Conservation (phyloP, 2,113 vertebrate species). For the Dascyllus trimaculatus region DNA sequence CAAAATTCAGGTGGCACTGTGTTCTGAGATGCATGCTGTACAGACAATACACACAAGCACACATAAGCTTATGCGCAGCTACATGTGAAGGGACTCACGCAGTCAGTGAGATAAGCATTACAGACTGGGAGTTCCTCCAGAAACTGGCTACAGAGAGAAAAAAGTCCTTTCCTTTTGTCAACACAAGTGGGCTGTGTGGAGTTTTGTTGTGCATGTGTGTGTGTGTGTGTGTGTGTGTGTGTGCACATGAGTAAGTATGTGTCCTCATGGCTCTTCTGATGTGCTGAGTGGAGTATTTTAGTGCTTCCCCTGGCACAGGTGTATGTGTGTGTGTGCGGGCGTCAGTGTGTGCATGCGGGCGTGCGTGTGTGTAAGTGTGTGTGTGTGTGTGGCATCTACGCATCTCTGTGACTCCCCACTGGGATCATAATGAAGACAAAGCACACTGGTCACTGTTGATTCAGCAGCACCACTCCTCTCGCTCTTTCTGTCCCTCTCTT, state of each 20-base stretch:
- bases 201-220: conserved; percentile 13
- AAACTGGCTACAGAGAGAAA: conserved; percentile 17
- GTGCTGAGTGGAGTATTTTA: conserved; percentile 79
- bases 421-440: conserved; percentile 95
- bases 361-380: neutral
- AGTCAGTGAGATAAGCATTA: neutral
- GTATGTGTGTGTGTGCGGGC: neutral
- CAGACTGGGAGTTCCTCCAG: neutral
- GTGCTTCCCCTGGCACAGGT: conserved; percentile 74
- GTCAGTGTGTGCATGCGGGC: no score
- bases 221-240: conserved; percentile 22
- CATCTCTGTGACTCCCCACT: conserved; percentile 88
- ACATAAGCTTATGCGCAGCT: neutral
- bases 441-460: conserved; percentile 92
- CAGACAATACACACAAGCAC: neutral
- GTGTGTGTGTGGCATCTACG: conserved; percentile 60
- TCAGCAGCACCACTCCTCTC: conserved; percentile 83
- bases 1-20: neutral
- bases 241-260: conserved; percentile 46
- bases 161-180: conserved; percentile 30
- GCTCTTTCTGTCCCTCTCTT: conserved; percentile 32
- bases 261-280: conserved; percentile 72
- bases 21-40: neutral
- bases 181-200: conserved; percentile 25
- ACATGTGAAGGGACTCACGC: conserved; percentile 11